Evolutionary conservation across 2,113 vertebrate genomes (phyloP).

Genomic region (Entelurus aequoreus): DNA sequence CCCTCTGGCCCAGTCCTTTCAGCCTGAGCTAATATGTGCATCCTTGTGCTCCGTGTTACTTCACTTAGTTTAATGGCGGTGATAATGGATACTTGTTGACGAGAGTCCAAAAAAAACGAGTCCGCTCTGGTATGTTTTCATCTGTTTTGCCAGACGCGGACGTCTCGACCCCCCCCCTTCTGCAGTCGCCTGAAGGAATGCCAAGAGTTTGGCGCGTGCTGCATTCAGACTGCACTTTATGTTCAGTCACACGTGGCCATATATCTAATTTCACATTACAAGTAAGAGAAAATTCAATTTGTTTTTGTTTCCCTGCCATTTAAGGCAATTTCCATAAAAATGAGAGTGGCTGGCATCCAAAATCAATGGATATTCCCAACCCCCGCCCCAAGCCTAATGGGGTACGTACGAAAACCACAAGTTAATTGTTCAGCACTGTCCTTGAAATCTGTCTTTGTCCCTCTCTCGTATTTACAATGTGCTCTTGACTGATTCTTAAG

Average conservation of each 20-base stretch:
- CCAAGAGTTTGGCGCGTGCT: conserved; percentile 18
- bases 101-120: not conserved
- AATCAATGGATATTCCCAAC: conserved; percentile 68
- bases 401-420: conserved; percentile 59
- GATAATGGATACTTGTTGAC: not conserved
- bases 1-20: not conserved
- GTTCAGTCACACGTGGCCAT: conserved; percentile 59
- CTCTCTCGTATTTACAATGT: conserved; percentile 30
- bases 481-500: conserved; percentile 39
- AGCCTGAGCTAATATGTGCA: not conserved
- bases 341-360: conserved; percentile 68
- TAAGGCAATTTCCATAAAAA: conserved; percentile 71
- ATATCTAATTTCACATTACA: conserved; percentile 70
- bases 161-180: not conserved
- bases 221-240: conserved; percentile 31
- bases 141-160: not conserved
- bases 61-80: not conserved
- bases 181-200: conserved; percentile 31
- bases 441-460: conserved; percentile 51
- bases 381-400: conserved; percentile 59
- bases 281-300: conserved; percentile 68
- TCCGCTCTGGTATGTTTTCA: not conserved
- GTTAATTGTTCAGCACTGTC: conserved; percentile 67
- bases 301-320: conserved; percentile 64
- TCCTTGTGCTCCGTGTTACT: not conserved